These are phyloP conservation scores for Spongilla lacustris DNA, from an alignment of 37 sponge, comb jelly and placozoan genomes.

Conservation along the genomic window DNA sequence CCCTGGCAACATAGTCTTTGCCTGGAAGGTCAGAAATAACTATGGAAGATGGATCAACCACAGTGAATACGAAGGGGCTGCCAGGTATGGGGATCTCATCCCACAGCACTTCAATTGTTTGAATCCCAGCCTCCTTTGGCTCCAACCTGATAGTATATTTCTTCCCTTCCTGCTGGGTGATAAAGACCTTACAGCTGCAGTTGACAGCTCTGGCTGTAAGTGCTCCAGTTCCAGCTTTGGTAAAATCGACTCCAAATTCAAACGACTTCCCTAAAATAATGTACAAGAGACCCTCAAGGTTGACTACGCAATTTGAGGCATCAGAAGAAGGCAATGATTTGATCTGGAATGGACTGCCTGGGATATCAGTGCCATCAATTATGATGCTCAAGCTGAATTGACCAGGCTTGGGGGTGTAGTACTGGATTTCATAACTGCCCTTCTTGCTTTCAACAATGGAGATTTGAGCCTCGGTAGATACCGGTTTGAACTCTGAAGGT, in stretches of 20 bases:
- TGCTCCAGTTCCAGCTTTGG: constrained; percentile 70
- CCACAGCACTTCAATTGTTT: constrained; percentile 82
- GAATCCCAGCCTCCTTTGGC: constrained; percentile 50
- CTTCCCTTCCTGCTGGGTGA: constrained; percentile 39
- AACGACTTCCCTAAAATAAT: constrained; percentile 67
- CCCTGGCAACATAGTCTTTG: constrained; percentile 10
- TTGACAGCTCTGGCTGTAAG: constrained; percentile 55
- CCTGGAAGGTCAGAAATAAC: constrained; percentile 41
- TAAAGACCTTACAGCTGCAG: constrained; percentile 21
- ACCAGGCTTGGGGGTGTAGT: constrained; percentile 65
- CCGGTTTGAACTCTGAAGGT: constrained; percentile 14
- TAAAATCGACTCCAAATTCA: constrained; percentile 79
- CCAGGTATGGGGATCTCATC: constrained; percentile 66
- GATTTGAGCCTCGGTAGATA: constrained; percentile 7
- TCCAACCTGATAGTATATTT: constrained; percentile 69
- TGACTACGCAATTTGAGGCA: constrained; percentile 58
- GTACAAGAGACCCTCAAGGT: constrained; percentile 36
- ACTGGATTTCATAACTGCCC: constrained; percentile 63
- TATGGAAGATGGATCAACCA: constrained; percentile 63
- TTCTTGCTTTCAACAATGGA: constrained; percentile 61
- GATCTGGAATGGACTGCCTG: constrained; percentile 76
- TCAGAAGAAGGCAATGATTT: constrained; percentile 55
- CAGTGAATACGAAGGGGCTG: constrained; percentile 75
- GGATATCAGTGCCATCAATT: constrained; percentile 61
- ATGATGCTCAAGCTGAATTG: constrained; percentile 49